phyloP scores from a whole-genome alignment of 2,888 invertebrate species.

The Troides oblongomaculatus region DNA sequence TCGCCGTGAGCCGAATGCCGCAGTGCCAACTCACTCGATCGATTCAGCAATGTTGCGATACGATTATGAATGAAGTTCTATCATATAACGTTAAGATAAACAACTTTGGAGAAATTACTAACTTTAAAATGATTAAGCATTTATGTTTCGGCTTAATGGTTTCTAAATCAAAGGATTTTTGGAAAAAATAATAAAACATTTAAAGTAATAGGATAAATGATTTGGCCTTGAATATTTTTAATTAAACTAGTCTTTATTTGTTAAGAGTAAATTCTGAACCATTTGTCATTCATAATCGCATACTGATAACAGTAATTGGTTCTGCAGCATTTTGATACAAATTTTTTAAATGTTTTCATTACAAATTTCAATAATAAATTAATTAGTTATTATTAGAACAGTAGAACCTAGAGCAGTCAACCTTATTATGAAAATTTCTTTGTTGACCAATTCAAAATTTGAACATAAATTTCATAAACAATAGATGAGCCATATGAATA shows the following conservation, averaged over 20 bases:
- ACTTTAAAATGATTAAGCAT: not conserved
- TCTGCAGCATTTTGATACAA: slow-evolving; percentile 28
- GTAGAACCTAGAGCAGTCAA: slow-evolving; percentile 30
- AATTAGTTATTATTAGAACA: slow-evolving; percentile 15
- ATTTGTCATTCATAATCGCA: slow-evolving; percentile 31
- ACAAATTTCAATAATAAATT: slow-evolving; percentile 14
- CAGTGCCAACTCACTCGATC: slow-evolving; percentile 43
- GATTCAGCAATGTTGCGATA: slow-evolving; percentile 9
- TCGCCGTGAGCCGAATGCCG: slow-evolving; percentile 39
- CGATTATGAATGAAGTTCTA: slow-evolving; percentile 27
- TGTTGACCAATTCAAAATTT: no score
- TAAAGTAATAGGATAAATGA: not conserved
- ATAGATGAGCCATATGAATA: no score
- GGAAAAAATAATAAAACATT: not conserved
- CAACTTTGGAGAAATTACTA: not conserved
- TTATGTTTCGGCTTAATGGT: not conserved
- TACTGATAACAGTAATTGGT: slow-evolving; percentile 28
- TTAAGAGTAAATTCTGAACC: not conserved
- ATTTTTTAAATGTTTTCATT: slow-evolving; percentile 8
- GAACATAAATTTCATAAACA: no score
- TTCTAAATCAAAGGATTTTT: not conserved
- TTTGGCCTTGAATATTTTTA: not conserved
- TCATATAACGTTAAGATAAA: not conserved
- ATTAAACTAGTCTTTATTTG: not conserved
- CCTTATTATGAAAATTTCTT: slow-evolving; percentile 9